A percentile compares a stretch with the other conserved stretches of the same genome.
These are phyloP conservation scores for Acanthosepion esculentum DNA, from an alignment of 2,888 invertebrate species.

Conservation along the genomic window DNA sequence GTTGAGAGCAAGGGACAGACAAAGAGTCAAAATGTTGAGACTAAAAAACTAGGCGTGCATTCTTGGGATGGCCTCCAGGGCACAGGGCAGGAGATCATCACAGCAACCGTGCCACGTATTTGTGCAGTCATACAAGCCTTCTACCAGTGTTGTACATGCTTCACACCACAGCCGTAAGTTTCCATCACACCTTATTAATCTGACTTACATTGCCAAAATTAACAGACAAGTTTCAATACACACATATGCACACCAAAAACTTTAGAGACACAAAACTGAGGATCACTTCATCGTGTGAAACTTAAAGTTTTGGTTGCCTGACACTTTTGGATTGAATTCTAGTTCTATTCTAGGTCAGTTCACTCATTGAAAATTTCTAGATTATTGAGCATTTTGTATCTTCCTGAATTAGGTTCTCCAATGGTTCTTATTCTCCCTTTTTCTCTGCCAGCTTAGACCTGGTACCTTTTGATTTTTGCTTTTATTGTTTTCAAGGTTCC, in stretches of 20 bases:
- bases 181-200: neutral
- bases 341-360: too few species aligned
- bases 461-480: too few species aligned
- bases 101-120: conserved; percentile 66
- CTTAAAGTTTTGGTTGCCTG: too few species aligned
- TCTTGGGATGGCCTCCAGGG: conserved; percentile 4
- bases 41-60: neutral
- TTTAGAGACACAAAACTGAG: too few species aligned
- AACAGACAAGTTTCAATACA: neutral
- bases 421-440: too few species aligned
- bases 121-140: conserved; percentile 71
- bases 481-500: too few species aligned
- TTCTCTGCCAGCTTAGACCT: too few species aligned
- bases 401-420: too few species aligned
- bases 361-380: too few species aligned
- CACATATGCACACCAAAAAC: neutral
- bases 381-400: too few species aligned
- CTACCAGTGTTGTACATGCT: conserved; percentile 67
- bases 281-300: too few species aligned
- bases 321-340: too few species aligned
- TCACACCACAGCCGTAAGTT: conserved; percentile 56
- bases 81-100: conserved; percentile 61
- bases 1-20: neutral
- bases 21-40: neutral
- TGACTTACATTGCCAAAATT: neutral